A percentile compares a stretch with the other conserved stretches of the same genome.
Evolutionary conservation across 2,113 vertebrate species (phyloP).

Genomic region (Silurus glanis): DNA sequence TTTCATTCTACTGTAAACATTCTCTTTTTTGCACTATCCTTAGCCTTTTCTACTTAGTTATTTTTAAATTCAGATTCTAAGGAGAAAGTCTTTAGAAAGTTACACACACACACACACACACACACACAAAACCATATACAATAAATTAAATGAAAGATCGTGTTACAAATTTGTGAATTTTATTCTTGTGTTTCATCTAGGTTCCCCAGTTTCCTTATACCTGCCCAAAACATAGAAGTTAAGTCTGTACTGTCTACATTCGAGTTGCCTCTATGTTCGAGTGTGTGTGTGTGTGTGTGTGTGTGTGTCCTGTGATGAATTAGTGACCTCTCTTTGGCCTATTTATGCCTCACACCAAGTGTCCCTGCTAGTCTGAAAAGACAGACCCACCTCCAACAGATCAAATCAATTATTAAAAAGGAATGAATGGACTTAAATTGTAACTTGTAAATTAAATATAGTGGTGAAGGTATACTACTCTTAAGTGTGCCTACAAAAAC

Average conservation of each 20-base stretch:
- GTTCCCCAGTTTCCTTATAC: background rate
- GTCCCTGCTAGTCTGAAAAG: background rate
- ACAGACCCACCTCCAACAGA: background rate
- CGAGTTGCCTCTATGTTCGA: background rate
- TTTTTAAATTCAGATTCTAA: too few relatives aligned
- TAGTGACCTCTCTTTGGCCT: background rate
- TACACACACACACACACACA: too few relatives aligned
- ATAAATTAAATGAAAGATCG: too few relatives aligned
- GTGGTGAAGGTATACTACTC: too few relatives aligned
- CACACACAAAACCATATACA: too few relatives aligned
- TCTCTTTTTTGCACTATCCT: too few relatives aligned
- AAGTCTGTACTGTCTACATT: background rate
- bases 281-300: rapidly evolving
- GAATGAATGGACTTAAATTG: background rate
- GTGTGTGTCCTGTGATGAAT: background rate
- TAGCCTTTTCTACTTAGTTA: too few relatives aligned
- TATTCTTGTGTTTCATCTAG: background rate
- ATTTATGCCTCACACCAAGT: background rate
- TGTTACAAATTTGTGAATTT: background rate
- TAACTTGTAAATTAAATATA: too few relatives aligned
- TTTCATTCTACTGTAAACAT: too few relatives aligned
- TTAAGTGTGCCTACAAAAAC: too few relatives aligned
- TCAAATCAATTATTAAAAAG: background rate
- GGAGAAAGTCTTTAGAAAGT: too few relatives aligned
- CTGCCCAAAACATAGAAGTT: background rate